These are phyloP conservation scores for Laterallus jamaicensis DNA, from an alignment of 2,113 vertebrate species.

Conservation along the genomic window DNA sequence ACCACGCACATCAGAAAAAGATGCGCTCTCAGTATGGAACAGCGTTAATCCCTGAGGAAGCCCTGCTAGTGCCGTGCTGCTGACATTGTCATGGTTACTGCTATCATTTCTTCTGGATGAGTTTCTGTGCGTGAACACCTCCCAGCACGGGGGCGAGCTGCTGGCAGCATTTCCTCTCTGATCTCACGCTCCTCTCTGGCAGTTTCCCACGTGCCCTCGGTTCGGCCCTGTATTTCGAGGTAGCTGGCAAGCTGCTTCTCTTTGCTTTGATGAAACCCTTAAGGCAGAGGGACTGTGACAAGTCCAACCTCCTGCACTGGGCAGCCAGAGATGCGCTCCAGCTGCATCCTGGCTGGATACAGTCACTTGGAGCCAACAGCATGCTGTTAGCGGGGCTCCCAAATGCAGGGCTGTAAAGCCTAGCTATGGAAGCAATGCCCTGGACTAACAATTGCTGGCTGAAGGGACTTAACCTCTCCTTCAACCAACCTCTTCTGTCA, in stretches of 20 bases:
- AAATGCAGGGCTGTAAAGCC: neutral
- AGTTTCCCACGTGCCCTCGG: neutral
- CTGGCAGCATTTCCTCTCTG: neutral
- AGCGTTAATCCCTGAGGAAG: neutral
- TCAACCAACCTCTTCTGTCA: neutral
- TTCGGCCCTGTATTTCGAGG: neutral
- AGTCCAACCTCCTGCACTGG: neutral
- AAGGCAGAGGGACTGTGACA: fast-evolving
- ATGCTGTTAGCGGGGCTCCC: neutral
- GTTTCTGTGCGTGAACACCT: neutral
- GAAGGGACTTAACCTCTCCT: neutral
- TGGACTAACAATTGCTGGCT: fast-evolving
- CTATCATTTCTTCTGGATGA: neutral
- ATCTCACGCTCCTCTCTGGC: neutral
- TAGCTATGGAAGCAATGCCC: neutral
- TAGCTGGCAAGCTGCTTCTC: neutral
- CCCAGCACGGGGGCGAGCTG: neutral
- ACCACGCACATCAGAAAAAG: neutral
- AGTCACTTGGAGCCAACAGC: neutral
- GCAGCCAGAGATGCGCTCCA: neutral
- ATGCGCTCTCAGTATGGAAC: fast-evolving
- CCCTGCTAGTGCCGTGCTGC: neutral
- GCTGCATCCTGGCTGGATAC: neutral
- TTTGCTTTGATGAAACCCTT: neutral
- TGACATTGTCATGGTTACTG: conserved; percentile 23